Conservation (phyloP, 2,888 invertebrate genomes). For the Chalcosyrphus nemorum region DNA sequence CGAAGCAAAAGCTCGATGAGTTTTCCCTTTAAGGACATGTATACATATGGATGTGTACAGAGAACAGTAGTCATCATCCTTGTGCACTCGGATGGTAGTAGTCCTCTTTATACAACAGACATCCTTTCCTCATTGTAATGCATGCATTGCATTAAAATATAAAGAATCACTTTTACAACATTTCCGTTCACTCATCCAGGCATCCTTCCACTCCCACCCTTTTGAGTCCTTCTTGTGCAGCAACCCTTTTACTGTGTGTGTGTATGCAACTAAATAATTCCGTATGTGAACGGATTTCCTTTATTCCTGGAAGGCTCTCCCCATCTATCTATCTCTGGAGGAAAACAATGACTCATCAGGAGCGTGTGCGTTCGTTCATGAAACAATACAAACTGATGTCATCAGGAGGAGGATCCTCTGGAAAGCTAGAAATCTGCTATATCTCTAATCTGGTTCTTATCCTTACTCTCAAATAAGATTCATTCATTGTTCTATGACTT, state of each 20-base stretch:
- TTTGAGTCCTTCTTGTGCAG: background rate
- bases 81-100: background rate
- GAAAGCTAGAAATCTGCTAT: constrained; percentile 62
- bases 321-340: too few relatives aligned
- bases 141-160: constrained; percentile 71
- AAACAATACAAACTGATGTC: constrained; percentile 68
- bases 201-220: constrained; percentile 7
- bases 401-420: constrained; percentile 53
- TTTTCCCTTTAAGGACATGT: constrained; percentile 45
- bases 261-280: constrained; percentile 65
- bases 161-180: constrained; percentile 73
- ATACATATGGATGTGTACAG: too few relatives aligned
- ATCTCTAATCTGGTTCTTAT: constrained; percentile 69
- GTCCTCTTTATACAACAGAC: constrained; percentile 10
- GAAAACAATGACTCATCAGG: constrained; percentile 68
- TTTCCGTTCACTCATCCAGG: constrained; percentile 66
- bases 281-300: constrained; percentile 70
- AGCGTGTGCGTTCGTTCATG: background rate
- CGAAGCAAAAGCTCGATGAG: constrained; percentile 41
- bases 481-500: constrained; percentile 55
- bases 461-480: constrained; percentile 40
- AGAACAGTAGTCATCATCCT: constrained; percentile 20
- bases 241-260: constrained; percentile 6
- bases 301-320: constrained; percentile 68
- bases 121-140: constrained; percentile 55